These are phyloP conservation scores for Ophiothrix spiculata DNA, from an alignment of 35 echinoderm and acorn worm genomes.

Conservation along the genomic window DNA sequence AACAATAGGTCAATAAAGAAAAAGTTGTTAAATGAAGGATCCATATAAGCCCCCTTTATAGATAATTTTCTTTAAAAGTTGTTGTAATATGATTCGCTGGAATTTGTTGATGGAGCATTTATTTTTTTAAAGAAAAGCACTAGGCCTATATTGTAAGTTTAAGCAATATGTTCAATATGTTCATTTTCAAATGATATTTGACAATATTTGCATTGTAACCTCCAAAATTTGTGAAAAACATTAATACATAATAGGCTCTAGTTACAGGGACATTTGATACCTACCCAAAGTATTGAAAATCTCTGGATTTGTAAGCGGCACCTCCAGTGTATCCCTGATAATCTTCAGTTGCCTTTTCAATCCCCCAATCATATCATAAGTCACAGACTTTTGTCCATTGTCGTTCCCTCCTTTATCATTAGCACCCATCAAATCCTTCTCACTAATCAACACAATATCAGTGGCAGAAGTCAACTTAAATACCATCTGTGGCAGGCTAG, in stretches of 20 bases:
- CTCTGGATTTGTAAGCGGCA: slow-evolving; percentile 75
- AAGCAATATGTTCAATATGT: too few relatives aligned
- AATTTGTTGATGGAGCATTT: too few relatives aligned
- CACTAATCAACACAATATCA: neutral
- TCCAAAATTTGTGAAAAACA: too few relatives aligned
- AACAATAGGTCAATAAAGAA: too few relatives aligned
- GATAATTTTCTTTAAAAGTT: too few relatives aligned
- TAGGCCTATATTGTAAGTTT: too few relatives aligned
- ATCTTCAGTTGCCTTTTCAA: slow-evolving; percentile 71
- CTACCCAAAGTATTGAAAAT: slow-evolving; percentile 82
- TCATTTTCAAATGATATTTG: too few relatives aligned
- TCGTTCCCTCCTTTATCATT: neutral
- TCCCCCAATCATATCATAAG: slow-evolving; percentile 86
- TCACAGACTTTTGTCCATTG: neutral
- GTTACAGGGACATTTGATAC: neutral
- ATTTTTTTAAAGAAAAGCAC: too few relatives aligned
- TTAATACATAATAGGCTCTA: neutral
- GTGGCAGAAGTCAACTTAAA: neutral
- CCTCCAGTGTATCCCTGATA: slow-evolving; percentile 68
- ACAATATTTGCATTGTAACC: too few relatives aligned
- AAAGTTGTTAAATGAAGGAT: too few relatives aligned
- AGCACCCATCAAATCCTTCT: neutral
- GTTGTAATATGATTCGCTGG: too few relatives aligned
- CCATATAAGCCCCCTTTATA: too few relatives aligned
- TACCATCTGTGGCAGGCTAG: neutral